A percentile compares a stretch with the other conserved stretches of the same genome.
Evolutionary conservation across 2,888 invertebrate species (phyloP).

Genomic region (Cephus sareptanus): DNA sequence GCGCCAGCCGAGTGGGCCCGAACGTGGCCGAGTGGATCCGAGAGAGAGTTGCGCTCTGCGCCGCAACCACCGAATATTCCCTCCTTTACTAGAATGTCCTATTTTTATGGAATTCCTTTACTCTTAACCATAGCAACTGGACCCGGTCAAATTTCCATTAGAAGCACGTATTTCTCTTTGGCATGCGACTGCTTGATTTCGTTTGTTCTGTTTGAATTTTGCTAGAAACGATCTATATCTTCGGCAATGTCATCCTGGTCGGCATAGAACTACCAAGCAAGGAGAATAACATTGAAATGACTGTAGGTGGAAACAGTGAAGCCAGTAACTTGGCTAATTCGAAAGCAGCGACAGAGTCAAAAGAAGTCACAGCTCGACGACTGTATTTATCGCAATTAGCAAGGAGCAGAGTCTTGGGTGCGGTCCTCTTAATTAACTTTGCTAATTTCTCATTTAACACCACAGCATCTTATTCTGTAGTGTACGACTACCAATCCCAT

Average conservation of each 20-base stretch:
- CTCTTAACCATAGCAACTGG: neutral
- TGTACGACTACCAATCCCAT: neutral
- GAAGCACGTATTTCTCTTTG: neutral
- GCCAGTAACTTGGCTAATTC: neutral
- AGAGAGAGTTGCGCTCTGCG: neutral
- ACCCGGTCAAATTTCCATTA: neutral
- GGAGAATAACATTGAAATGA: neutral
- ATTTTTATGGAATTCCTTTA: neutral
- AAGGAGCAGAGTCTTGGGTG: slow-evolving; percentile 15
- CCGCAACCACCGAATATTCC: neutral
- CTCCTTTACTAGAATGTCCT: neutral
- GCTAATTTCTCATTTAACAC: slow-evolving; percentile 47
- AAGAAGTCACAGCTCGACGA: no score
- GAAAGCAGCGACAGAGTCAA: no score
- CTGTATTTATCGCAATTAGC: slow-evolving; percentile 32
- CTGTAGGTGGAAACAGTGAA: neutral
- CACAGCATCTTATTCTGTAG: neutral
- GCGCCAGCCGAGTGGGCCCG: slow-evolving; percentile 44
- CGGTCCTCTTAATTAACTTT: slow-evolving; percentile 44
- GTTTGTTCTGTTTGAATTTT: neutral
- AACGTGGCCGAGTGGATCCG: slow-evolving; percentile 33
- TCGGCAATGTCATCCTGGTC: neutral
- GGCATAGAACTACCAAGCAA: neutral
- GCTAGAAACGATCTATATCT: neutral
- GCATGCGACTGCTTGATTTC: neutral